Evolutionary conservation across 2,888 invertebrate genomes (phyloP).

Genomic region (Harmothoe impar): DNA sequence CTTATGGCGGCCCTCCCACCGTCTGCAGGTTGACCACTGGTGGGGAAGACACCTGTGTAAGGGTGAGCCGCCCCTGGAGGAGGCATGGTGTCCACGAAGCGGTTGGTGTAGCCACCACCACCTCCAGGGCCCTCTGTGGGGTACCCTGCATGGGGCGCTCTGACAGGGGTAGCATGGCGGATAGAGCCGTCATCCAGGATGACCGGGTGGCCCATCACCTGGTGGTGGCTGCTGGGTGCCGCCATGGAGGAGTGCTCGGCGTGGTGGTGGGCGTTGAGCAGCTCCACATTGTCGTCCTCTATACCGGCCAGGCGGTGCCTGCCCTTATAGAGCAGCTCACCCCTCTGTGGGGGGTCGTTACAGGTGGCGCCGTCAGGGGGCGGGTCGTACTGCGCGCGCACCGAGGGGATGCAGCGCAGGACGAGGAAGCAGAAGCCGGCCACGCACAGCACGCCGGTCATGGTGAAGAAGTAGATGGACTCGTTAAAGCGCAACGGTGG

Average conservation of each 20-base stretch:
- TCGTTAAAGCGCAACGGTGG: conserved; percentile 52
- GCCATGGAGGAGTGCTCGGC: not conserved
- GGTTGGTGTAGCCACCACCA: not conserved
- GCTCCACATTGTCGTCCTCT: conserved; percentile 17
- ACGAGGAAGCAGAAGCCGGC: conserved; percentile 63
- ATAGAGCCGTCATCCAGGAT: conserved; percentile 68
- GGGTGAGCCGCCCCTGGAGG: not conserved
- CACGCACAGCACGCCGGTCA: conserved; percentile 61
- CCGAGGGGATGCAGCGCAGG: conserved; percentile 62
- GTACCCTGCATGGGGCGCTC: not conserved
- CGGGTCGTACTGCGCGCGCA: conserved; percentile 61
- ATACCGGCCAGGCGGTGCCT: not conserved
- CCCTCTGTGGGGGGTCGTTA: not conserved
- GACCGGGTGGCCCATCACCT: not conserved
- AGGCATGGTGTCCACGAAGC: not conserved
- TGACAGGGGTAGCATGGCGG: conserved; percentile 42
- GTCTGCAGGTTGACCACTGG: not conserved
- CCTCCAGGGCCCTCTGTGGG: not conserved
- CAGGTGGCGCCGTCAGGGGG: not conserved
- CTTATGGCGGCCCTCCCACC: not conserved
- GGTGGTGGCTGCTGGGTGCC: not conserved
- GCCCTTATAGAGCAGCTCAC: not conserved
- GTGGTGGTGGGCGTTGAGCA: not conserved
- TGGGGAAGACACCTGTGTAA: not conserved
- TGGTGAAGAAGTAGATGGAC: conserved; percentile 65